Evolutionary conservation across 2,888 invertebrate species (phyloP), one percentile per base, ranked within the genome.

Genomic region (Conus canariensis): DNA sequence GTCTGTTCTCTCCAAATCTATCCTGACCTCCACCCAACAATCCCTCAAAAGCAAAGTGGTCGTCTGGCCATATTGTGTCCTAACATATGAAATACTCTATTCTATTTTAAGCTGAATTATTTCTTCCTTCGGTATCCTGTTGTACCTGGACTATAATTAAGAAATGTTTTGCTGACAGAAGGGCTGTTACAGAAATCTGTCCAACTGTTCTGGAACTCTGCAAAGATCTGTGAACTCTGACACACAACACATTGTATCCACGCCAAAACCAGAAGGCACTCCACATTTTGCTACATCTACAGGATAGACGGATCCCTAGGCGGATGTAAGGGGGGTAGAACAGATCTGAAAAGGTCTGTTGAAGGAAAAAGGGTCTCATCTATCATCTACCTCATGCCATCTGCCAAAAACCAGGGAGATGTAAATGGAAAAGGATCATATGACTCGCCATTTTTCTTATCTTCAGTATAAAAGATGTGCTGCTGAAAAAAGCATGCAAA

Each of bases 301-400:
- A 56, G 56, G 82, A 58, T 16, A 9, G 19, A 83, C 8, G 19
- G 82, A 12, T 45, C 14, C 10, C 58, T 56, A 56, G 4, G 82
- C 1, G 14, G 19, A 58, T 80, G 14, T 30, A 80, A 30, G 30
- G 12, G 5, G 12, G 14, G 22, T 14, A 77, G 30, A 70, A 16
- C 16, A 30, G 77, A 25, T 80, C n/a, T 80, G 22, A 58, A 80
- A 80, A 58, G 22, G 58, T 77, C 77, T 77, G 77, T 58, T 19
- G 19, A 56, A 58, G 56, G 56, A 58, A 83, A 83, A 58, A 83
- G 22, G 77, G 30, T 25, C 70, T 22, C 10, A 74, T 74, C 74
- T 74, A 74, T 25, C 10, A 83, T 56, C 82, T 83, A 83, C 56
- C 82, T 83, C 82, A 83, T 83, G 82, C 82, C 82, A 83, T 58